Conservation (phyloP, 2,797 vertebrate genomes). For the Masticophis lateralis region DNA sequence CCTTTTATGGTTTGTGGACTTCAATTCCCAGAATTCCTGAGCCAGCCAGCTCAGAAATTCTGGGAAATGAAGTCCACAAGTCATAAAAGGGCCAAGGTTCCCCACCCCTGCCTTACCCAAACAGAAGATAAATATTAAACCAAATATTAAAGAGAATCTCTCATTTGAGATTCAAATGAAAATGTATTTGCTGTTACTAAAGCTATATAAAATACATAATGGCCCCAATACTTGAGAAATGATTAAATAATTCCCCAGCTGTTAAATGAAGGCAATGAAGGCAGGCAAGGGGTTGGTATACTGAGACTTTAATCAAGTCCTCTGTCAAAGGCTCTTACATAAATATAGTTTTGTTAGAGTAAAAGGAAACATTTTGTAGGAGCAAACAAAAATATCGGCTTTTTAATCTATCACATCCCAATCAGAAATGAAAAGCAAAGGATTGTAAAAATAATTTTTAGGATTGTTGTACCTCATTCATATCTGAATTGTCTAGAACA, state of each 20-base stretch:
- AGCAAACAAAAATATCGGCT: not conserved
- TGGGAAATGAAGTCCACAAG: not conserved
- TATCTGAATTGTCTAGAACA: not conserved
- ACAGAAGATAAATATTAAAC: conserved; percentile 28
- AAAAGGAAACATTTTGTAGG: not conserved
- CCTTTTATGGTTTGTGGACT: not conserved
- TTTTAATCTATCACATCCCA: not conserved
- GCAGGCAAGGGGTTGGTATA: not conserved
- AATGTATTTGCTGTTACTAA: conserved; percentile 30
- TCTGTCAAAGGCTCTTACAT: not conserved
- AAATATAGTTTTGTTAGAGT: not conserved
- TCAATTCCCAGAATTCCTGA: not conserved
- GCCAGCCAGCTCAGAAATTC: not conserved
- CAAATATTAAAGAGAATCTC: conserved; percentile 22
- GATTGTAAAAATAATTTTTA: not conserved
- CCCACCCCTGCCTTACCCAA: not conserved
- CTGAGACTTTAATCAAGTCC: not conserved
- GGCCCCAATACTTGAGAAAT: not conserved
- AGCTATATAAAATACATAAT: conserved; percentile 13
- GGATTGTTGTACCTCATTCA: not conserved
- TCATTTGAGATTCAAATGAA: conserved; percentile 39
- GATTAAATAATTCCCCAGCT: not conserved
- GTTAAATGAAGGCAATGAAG: too few relatives aligned
- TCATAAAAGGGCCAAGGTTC: not conserved
- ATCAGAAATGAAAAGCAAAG: not conserved